phyloP scores from a whole-genome alignment of 2,113 vertebrate species.

The Rutilus rutilus region DNA sequence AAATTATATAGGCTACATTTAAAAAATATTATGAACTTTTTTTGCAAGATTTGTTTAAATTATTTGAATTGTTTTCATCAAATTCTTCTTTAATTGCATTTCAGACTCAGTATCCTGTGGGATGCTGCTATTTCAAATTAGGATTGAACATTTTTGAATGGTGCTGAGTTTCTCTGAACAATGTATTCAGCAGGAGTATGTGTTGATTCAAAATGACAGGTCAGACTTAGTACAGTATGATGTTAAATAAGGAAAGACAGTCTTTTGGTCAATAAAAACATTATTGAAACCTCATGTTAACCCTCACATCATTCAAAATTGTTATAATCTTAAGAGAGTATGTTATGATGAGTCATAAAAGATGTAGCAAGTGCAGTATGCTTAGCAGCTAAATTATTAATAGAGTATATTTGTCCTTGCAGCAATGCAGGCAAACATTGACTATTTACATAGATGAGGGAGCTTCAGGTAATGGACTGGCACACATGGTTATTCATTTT shows the following conservation, averaged over 20 bases:
- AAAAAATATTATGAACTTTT: no score
- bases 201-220: slow-evolving; percentile 18
- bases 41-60: background rate
- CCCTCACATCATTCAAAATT: slow-evolving; percentile 10
- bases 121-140: background rate
- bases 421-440: slow-evolving; percentile 46
- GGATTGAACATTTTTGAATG: background rate
- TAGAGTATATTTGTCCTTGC: slow-evolving; percentile 36
- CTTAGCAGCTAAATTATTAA: slow-evolving; percentile 52
- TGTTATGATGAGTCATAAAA: slow-evolving; percentile 43
- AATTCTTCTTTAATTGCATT: background rate
- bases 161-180: background rate
- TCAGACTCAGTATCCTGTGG: background rate
- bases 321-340: slow-evolving; percentile 29
- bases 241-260: slow-evolving; percentile 24
- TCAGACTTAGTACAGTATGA: background rate
- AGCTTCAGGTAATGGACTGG: slow-evolving; percentile 27
- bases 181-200: background rate
- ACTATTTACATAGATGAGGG: slow-evolving; percentile 44
- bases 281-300: background rate
- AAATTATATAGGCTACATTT: no score
- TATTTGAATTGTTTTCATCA: background rate
- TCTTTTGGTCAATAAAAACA: slow-evolving; percentile 18
- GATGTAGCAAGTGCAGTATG: slow-evolving; percentile 33
- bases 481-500: background rate